Conservation (phyloP, 2,888 invertebrate genomes). For the Agrochola lota region DNA sequence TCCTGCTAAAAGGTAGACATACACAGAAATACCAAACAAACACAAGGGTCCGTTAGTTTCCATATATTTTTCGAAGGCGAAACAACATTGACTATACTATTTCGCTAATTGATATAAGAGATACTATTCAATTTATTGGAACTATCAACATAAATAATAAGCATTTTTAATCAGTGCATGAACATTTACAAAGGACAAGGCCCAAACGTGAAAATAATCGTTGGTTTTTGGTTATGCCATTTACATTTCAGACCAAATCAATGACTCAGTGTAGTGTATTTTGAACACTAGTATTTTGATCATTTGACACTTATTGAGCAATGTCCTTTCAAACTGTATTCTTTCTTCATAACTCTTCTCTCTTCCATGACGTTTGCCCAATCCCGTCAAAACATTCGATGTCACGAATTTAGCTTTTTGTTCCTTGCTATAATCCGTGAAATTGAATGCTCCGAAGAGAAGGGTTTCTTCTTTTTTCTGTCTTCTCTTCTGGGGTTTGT, state of each 20-base stretch:
- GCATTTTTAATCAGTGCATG: neutral
- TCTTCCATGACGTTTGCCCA: neutral
- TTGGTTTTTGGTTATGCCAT: neutral
- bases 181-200: neutral
- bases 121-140: neutral
- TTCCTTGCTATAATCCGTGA: conserved; percentile 66
- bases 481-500: neutral
- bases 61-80: neutral
- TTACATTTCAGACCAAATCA: neutral
- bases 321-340: neutral
- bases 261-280: neutral
- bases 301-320: neutral
- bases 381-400: conserved; percentile 72
- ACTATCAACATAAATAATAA: neutral
- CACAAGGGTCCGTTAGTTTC: neutral
- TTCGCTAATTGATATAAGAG: neutral
- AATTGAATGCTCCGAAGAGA: conserved; percentile 70
- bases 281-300: neutral
- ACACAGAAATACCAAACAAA: neutral
- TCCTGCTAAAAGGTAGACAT: neutral
- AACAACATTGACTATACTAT: neutral
- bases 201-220: neutral
- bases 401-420: conserved; percentile 81
- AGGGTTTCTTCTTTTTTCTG: conserved; percentile 20
- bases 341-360: neutral